Base-by-base conservation (phyloP, 2,888 invertebrate genomes). In the Drosophila conformis region DNA sequence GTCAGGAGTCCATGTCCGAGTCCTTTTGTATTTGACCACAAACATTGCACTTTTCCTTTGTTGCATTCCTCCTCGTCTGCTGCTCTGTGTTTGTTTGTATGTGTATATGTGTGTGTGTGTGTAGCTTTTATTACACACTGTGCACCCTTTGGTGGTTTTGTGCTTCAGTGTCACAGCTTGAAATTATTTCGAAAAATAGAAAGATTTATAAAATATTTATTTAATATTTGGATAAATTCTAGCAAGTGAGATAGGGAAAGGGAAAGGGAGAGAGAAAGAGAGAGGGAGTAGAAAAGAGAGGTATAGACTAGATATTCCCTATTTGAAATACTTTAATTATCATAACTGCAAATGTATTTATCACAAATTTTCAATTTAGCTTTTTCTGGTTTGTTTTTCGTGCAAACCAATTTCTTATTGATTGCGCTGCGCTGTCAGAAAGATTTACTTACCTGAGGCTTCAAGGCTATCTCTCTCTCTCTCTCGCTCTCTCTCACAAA, bases 21-120 rank as follows among this genome's bases (percentile, higher is more conserved):
- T 78, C 69, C 52, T 70, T 84, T 83, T 73, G 78, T 82, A 61
- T 75, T 84, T 82, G 76, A 84, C 84, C 83, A 64, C 84, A 87
- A 84, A 76, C 73, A 84, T 80, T 77, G 79, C 80, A 80, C 77
- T 75, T 78, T 80, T 64, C 87, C 84, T 82, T 85, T 83, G 78
- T 70, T 84, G 87, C 85, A 82, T 73, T 72, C 76, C 78, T 62
- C 77, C 63, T 68, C 57, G 63, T 73, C 40, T 57, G 31, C 8
- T 21, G 21, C 7, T 46, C 42, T 21, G 5, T 15, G 33, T 11
- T 6, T 49, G 27, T 36, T 11, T 33, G 15, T 49, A 25, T 29
- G 27, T 29, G 33, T 40, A 21, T 25, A 27, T 59, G 66, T 36
- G 54, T 40, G 27, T 25, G 35, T 27, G 38, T 49, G 36, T 48